These are phyloP conservation scores for Psilopogon haemacephalus DNA, from an alignment of 2,113 vertebrate species.

Conservation along the genomic window DNA sequence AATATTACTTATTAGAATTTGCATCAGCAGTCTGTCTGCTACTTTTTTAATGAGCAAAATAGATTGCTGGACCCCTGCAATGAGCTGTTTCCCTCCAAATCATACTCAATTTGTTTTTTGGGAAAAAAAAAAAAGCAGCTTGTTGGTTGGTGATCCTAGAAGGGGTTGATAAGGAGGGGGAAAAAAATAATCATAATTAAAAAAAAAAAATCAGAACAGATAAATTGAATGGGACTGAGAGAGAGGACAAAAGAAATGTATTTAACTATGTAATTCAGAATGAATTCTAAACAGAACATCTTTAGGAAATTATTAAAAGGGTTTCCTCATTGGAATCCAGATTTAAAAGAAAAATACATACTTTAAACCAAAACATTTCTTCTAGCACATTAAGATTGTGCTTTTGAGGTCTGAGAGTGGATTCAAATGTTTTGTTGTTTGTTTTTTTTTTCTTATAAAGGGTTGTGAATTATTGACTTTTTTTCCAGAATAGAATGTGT, in stretches of 20 bases:
- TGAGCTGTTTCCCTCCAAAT: background rate
- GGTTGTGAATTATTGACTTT: background rate
- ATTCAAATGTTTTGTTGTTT: background rate
- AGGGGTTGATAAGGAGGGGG: background rate
- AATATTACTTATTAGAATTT: slow-evolving; percentile 53
- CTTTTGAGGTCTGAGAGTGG: background rate
- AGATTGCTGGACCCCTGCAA: background rate
- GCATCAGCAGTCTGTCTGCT: slow-evolving; percentile 15
- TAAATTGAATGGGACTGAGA: background rate
- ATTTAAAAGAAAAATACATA: background rate
- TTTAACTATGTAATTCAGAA: background rate
- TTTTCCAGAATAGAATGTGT: background rate
- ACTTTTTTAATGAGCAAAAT: slow-evolving; percentile 15
- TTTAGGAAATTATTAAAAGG: background rate
- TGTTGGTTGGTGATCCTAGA: background rate
- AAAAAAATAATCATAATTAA: background rate
- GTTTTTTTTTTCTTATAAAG: background rate
- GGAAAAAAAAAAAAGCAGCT: background rate
- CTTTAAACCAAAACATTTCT: background rate
- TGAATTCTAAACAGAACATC: background rate
- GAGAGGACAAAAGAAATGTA: background rate
- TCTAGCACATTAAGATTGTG: background rate
- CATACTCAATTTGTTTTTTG: background rate
- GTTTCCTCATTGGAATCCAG: background rate
- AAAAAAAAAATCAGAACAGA: background rate